These are phyloP conservation scores for Serilophus lunatus DNA, from an alignment of 2,113 vertebrate species.

Conservation along the genomic window DNA sequence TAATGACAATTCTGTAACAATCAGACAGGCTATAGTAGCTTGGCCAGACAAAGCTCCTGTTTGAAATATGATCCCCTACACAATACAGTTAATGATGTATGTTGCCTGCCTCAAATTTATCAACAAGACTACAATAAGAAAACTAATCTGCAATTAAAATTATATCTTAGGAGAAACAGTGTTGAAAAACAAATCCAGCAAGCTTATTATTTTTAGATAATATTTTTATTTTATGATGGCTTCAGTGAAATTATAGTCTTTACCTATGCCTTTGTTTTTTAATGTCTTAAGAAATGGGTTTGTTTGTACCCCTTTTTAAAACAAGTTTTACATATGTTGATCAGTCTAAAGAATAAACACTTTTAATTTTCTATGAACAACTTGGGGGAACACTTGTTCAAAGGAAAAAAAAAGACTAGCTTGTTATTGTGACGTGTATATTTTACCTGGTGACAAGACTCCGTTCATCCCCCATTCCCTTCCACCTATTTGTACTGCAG, in stretches of 20 bases:
- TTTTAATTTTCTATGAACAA: background rate
- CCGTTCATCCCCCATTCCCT: background rate
- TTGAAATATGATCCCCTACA: constrained; percentile 4
- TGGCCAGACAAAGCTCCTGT: background rate
- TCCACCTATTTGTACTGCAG: background rate
- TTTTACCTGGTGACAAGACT: fast-evolving
- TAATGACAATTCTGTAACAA: background rate
- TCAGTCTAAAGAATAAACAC: background rate
- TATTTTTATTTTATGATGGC: background rate
- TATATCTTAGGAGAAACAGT: background rate
- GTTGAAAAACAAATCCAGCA: background rate
- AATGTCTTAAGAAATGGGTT: background rate
- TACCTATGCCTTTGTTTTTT: background rate
- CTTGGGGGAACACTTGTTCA: fast-evolving
- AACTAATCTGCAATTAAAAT: constrained; percentile 52
- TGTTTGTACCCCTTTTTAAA: background rate
- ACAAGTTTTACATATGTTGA: background rate
- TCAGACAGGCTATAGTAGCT: background rate
- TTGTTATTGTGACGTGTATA: background rate
- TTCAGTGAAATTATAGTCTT: background rate
- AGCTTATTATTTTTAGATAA: background rate
- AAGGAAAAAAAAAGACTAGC: background rate
- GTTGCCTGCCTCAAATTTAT: background rate
- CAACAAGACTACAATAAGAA: background rate
- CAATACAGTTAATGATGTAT: constrained; percentile 18